These are phyloP conservation scores for Philaenus spumarius DNA, from an alignment of 1,140 invertebrate species.

Conservation along the genomic window DNA sequence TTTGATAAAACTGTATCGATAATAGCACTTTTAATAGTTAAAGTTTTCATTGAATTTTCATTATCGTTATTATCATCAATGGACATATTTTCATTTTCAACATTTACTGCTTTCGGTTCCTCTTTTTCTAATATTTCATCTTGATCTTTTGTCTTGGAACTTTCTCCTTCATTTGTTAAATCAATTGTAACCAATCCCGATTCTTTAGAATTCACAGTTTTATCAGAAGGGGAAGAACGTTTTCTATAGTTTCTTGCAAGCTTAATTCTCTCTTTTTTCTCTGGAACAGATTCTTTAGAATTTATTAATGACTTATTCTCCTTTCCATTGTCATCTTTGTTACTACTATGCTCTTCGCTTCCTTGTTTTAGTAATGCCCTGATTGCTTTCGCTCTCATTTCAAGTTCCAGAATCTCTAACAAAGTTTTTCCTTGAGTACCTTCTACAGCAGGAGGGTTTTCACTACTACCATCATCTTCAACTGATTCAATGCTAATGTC, in stretches of 20 bases:
- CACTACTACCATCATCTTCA: not conserved
- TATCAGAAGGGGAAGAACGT: not conserved
- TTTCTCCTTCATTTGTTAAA: not conserved
- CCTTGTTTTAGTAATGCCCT: conserved; percentile 38
- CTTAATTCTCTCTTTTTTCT: not conserved
- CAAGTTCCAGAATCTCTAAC: conserved; percentile 45
- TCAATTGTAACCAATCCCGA: conserved; percentile 10
- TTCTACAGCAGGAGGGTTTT: conserved; percentile 26
- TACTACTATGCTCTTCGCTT: conserved; percentile 12
- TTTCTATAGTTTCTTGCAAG: conserved; percentile 1
- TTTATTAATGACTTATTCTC: not conserved
- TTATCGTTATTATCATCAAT: not conserved
- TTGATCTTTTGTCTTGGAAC: not conserved
- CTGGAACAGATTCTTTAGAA: conserved; percentile 2
- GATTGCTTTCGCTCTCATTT: conserved; percentile 48
- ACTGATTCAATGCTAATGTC: not conserved
- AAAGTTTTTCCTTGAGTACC: conserved; percentile 40
- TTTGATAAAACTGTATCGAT: not conserved
- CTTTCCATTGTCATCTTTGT: not conserved
- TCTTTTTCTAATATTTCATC: not conserved
- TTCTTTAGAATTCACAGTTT: conserved; percentile 5
- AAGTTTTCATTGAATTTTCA: not conserved
- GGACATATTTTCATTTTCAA: not conserved
- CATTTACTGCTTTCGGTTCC: no score
- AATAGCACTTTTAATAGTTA: not conserved